Evolutionary conservation across 2,888 invertebrate species (phyloP), one percentile per base, ranked within the genome.

Genomic region (Ophion ventricosus): DNA sequence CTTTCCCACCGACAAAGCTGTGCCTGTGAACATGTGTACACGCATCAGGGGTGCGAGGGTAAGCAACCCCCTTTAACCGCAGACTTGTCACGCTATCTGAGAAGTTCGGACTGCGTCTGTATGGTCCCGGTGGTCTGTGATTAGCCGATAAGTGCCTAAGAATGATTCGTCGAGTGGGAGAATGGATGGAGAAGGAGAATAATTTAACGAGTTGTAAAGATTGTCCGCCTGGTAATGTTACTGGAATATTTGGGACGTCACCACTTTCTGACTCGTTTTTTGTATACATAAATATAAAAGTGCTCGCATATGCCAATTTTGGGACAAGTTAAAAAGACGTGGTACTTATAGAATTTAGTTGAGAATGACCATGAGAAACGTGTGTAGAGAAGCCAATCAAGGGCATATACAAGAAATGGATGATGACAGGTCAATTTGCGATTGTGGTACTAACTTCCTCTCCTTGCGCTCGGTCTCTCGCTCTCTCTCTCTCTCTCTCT

Each of bases 201-300:
- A 89, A 89, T 87, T 80, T 88, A 89, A 88, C 90, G 89, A 90
- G 87, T 87, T 87, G 85, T 90, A 90, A 90, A 87, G 88, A 89
- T 89, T 88, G 87, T 83, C 86, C 86, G 85, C 83, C 85, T 84
- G 80, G 77, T 61, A 85, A 81, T 81, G 80, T 86, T 85, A 84
- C 75, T 57, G 72, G 82, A 87, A 87, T 84, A 85, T 70, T 69
- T 64, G 57, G 72, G 72, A 66, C 59, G 40, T 26, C 54, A 69
- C 56, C 57, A 69, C 25, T 66, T 57, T 66, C 63, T 59, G 43
- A 70, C 49, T 75, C 23, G n/a, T 14, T 63, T 29, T n/a, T 5
- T 59, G 17, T n/a, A 29, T 1, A 40, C 20, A 61, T 40, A 17
- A 43, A 1, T n/a, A 29, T 77, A 25, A 56, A 35, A 40, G 64